A percentile compares a stretch with the other conserved stretches of the same genome.
phyloP scores from a whole-genome alignment of 53 echinoderm and acorn worm species.

The Paracentrotus lividus region DNA sequence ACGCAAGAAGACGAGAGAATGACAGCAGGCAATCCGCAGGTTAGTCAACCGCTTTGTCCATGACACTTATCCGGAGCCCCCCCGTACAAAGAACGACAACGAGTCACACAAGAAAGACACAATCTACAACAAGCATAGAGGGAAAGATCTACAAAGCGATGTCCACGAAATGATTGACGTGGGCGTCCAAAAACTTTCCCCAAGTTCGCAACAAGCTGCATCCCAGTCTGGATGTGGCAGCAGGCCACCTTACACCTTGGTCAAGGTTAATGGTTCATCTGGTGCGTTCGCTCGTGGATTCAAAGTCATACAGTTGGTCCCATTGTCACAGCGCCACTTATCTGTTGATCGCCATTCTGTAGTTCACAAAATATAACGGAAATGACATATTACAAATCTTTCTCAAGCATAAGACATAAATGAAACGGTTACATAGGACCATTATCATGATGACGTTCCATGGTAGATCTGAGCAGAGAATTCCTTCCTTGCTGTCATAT shows the following conservation, averaged over 20 bases:
- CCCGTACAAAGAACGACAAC: background rate
- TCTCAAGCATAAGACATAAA: no score
- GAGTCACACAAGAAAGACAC: background rate
- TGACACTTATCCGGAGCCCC: conserved; percentile 27
- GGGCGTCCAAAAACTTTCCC: conserved; percentile 70
- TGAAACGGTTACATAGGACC: no score
- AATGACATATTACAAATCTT: no score
- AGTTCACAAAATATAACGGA: background rate
- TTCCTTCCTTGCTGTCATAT: no score
- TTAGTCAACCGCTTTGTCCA: conserved; percentile 50
- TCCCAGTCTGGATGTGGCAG: conserved; percentile 78
- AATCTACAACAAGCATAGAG: conserved; percentile 53
- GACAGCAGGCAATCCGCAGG: conserved; percentile 75
- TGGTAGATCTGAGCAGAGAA: no score
- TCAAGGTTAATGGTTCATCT: background rate
- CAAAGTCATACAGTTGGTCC: background rate
- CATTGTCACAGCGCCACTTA: background rate
- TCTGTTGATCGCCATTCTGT: conserved; percentile 8
- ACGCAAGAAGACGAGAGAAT: conserved; percentile 76
- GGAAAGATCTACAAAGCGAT: conserved; percentile 69
- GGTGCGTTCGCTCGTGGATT: background rate
- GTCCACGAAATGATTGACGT: conserved; percentile 74
- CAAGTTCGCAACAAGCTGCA: conserved; percentile 72
- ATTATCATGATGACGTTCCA: no score
- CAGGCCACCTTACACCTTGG: conserved; percentile 74